Percentiles rank a stretch among this genome's conserved stretches.
Evolutionary conservation across 2,113 vertebrate genomes (phyloP).

Genomic region (Propithecus coquereli): DNA sequence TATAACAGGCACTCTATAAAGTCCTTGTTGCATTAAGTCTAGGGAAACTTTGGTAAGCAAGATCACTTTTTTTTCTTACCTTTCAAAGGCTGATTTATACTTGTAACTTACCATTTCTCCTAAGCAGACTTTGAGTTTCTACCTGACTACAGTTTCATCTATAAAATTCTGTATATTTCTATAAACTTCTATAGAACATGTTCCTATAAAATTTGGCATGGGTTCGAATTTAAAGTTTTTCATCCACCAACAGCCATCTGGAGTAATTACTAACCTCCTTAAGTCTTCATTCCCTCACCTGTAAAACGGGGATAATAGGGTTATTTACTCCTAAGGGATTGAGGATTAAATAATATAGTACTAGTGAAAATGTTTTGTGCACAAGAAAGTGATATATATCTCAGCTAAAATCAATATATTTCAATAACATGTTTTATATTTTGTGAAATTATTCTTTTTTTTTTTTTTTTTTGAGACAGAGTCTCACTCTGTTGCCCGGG

Average conservation of each 20-base stretch:
- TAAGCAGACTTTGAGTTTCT: not conserved
- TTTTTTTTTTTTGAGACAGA: too few species aligned
- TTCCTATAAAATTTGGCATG: not conserved
- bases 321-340: not conserved
- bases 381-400: not conserved
- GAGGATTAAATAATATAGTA: not conserved
- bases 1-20: not conserved
- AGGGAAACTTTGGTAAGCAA: not conserved
- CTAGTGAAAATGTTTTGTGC: not conserved
- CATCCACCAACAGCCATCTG: not conserved
- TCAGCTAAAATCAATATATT: not conserved
- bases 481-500: too few species aligned
- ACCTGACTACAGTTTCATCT: not conserved
- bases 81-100: not conserved
- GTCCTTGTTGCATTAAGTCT: not conserved
- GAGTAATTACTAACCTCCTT: not conserved
- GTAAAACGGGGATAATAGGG: not conserved
- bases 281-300: not conserved
- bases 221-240: not conserved
- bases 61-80: not conserved
- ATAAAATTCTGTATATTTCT: not conserved
- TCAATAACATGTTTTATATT: not conserved
- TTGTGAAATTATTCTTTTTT: not conserved
- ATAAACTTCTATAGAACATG: not conserved
- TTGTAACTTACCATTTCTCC: not conserved